Evolutionary conservation across 2,113 vertebrate genomes (phyloP).

Genomic region (Passer domesticus): DNA sequence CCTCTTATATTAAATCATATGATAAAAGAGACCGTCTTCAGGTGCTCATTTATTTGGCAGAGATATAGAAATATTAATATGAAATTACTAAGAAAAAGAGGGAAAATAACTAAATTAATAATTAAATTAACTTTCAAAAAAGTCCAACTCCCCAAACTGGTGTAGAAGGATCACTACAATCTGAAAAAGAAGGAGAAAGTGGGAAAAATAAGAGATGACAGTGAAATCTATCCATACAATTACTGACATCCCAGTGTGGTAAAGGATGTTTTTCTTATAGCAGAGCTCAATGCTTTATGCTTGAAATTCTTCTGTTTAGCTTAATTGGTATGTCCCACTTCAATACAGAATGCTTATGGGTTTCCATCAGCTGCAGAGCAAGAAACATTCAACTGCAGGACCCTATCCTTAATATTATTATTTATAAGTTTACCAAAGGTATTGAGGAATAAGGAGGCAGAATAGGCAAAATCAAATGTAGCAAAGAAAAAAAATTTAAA

Average conservation of each 20-base stretch:
- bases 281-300: not conserved
- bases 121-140: not conserved
- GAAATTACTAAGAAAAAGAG: not conserved
- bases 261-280: not conserved
- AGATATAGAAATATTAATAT: not conserved
- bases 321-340: not conserved
- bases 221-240: not conserved
- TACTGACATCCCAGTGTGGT: not conserved
- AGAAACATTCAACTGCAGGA: not conserved
- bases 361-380: not conserved
- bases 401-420: not conserved
- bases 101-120: not conserved
- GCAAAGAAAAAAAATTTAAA: not conserved
- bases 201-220: not conserved
- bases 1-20: not conserved
- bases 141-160: not conserved
- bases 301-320: not conserved
- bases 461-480: not conserved
- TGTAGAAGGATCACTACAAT: not conserved
- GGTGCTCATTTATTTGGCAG: not conserved
- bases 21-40: not conserved
- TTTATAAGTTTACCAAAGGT: not conserved
- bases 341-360: not conserved
- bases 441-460: not conserved
- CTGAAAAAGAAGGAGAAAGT: not conserved